Evolutionary conservation across 2,888 invertebrate species (phyloP).

Genomic region (Heteromyza rotundicornis): DNA sequence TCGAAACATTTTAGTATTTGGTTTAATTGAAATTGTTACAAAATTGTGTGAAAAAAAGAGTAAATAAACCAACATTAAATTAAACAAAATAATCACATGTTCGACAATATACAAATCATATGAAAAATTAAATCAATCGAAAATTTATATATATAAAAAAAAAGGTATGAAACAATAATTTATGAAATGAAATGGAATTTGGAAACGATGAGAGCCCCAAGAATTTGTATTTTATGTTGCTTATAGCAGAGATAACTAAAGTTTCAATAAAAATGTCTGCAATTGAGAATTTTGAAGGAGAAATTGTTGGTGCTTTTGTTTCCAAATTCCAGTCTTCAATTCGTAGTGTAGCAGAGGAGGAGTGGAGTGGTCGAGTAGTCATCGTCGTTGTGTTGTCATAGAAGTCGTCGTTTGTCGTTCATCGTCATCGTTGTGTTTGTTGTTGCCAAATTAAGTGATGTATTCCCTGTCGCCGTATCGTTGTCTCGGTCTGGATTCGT

Average conservation of each 20-base stretch:
- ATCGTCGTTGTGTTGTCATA: background rate
- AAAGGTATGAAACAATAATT: too few species aligned
- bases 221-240: too few species aligned
- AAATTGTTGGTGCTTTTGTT: too few species aligned
- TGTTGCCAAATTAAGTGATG: slow-evolving; percentile 46
- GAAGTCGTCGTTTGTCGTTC: too few species aligned
- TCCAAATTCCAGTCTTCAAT: too few species aligned
- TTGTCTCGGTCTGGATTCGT: slow-evolving; percentile 16
- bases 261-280: too few species aligned
- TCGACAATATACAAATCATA: slow-evolving; percentile 14
- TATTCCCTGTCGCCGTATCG: slow-evolving; percentile 45
- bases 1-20: background rate
- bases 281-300: too few species aligned
- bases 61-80: background rate
- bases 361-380: background rate
- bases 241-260: too few species aligned
- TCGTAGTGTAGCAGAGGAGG: background rate
- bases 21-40: background rate
- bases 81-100: slow-evolving; percentile 6
- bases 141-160: too few species aligned
- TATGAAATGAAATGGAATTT: too few species aligned
- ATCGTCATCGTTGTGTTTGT: slow-evolving; percentile 16
- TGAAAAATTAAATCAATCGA: too few species aligned
- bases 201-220: too few species aligned
- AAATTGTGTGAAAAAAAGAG: background rate